Evolutionary conservation across 2,113 vertebrate species (phyloP), one percentile per base, ranked within the genome.

Genomic region (Orycteropus afer): DNA sequence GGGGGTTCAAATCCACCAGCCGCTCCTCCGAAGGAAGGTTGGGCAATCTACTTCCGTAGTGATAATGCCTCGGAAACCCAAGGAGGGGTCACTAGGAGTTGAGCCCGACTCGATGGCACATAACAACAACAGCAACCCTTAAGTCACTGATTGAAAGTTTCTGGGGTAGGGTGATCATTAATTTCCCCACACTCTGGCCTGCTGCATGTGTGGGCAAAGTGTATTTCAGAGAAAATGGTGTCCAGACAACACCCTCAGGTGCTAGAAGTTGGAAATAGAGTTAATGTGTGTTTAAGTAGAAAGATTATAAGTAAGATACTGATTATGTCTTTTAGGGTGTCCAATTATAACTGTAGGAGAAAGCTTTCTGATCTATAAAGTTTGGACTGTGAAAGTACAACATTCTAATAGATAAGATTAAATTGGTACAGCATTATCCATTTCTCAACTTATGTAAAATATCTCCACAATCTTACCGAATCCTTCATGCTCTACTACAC

Each of bases 391-490:
- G 27, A 84, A 78, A 55, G 1, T 18, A 71, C 23, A 45, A 22
- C n/a, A 71, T 80, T 89, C 27, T 86, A 59, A 42, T 32, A 34
- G 84, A 42, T 71, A 40, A 86, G 67, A 65, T 65, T 65, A 53
- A 71, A 55, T 82, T 49, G 47, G 2, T 67, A 73, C 3, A 65
- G 4, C 15, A 59, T 42, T 93, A 77, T 17, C 11, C 78, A 2
- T 57, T 91, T 89, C 59, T 80, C 45, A 81, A 25, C 51, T 71
- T n/a, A 94, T 63, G 2, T 42, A 84, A 86, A 83, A 86, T 81
- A 34, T 45, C 63, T 45, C 23, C 32, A 37, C 12, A 57, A n/a
- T 76, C 65, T 25, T 67, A 40, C 9, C 82, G n/a, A 89, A 82
- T 53, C 47, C 8, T n/a, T 78, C 53, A 57, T 61, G 45, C 53